Conservation (phyloP, 2,113 vertebrate genomes). For the Plectropomus leopardus region DNA sequence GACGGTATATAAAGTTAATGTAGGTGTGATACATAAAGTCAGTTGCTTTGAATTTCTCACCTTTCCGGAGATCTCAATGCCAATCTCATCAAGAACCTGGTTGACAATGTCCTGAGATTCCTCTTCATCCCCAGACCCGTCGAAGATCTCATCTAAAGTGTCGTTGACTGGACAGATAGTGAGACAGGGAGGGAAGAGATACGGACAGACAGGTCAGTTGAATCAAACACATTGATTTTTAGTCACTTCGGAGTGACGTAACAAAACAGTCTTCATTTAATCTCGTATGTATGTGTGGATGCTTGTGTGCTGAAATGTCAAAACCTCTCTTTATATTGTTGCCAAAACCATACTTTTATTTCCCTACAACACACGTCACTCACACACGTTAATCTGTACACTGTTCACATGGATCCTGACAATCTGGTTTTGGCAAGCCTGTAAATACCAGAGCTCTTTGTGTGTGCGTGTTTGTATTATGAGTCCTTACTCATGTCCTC, state of each 20-base stretch:
- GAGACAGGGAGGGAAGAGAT: not conserved
- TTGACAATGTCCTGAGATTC: slow-evolving; percentile 98
- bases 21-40: too few species aligned
- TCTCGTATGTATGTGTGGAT: not conserved
- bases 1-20: not conserved
- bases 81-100: slow-evolving; percentile 98
- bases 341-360: not conserved
- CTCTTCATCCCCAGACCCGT: slow-evolving; percentile 96
- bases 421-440: slow-evolving; percentile 30
- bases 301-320: not conserved
- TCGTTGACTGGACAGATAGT: slow-evolving; percentile 87
- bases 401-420: slow-evolving; percentile 3
- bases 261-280: not conserved
- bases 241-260: slow-evolving; percentile 9
- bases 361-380: not conserved
- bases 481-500: slow-evolving; percentile 95
- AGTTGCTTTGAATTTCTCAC: slow-evolving; percentile 71
- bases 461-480: not conserved
- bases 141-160: slow-evolving; percentile 97
- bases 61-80: slow-evolving; percentile 98
- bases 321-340: not conserved
- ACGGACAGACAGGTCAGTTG: not conserved
- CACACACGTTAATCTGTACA: not conserved
- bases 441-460: slow-evolving; percentile 19
- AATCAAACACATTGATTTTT: slow-evolving; percentile 23